A percentile compares a stretch with the other conserved stretches of the same genome.
phyloP scores from a whole-genome alignment of 1,140 invertebrate species.

The Drosophila willistoni region DNA sequence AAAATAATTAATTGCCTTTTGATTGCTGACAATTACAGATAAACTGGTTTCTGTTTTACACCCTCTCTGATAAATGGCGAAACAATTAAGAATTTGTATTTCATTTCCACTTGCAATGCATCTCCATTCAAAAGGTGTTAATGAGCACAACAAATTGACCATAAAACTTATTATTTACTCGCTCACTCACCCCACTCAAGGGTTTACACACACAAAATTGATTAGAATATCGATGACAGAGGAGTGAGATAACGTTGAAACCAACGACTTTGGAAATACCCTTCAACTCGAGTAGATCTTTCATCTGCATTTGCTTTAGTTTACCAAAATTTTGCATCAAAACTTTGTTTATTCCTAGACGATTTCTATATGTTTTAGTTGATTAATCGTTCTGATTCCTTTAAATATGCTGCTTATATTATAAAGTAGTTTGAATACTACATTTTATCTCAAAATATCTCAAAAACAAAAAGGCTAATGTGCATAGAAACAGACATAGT shows the following conservation, averaged over 20 bases:
- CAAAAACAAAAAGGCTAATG: too few species aligned
- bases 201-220: constrained; percentile 25
- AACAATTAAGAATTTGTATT: neutral
- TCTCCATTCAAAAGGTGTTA: constrained; percentile 47
- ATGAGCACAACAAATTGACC: constrained; percentile 42
- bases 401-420: too few species aligned
- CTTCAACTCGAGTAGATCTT: neutral
- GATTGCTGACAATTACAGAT: constrained; percentile 56
- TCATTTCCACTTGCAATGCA: constrained; percentile 3
- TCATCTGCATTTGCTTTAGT: too few species aligned
- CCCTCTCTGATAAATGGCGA: constrained; percentile 33
- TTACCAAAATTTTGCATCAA: too few species aligned
- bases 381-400: too few species aligned
- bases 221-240: constrained; percentile 29
- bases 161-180: constrained; percentile 43
- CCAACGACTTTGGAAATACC: neutral
- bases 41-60: constrained; percentile 50
- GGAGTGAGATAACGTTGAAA: neutral
- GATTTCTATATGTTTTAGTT: too few species aligned
- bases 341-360: too few species aligned
- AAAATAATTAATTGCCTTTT: constrained; percentile 60
- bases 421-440: too few species aligned
- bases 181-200: constrained; percentile 11
- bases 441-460: too few species aligned
- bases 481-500: too few species aligned